Base-by-base conservation (phyloP, 2,113 vertebrate genomes). In the Cepphus grylle region DNA sequence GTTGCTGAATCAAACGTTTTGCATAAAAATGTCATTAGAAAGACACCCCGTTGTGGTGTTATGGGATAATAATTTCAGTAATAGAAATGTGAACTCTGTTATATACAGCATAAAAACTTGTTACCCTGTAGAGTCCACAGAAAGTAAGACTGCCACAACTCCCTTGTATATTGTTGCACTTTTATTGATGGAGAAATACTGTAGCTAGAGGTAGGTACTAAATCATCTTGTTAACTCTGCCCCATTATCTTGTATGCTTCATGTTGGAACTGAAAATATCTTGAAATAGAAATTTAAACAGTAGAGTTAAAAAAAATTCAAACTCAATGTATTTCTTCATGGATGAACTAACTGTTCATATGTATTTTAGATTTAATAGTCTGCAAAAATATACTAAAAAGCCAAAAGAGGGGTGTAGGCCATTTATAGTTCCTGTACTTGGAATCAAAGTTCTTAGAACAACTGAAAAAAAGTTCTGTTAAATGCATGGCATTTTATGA, bases 241-340 rank as follows among this genome's bases (percentile, higher is more conserved):
- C 52, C 56, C 79, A 90, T 97, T 97, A 94, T 97, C 95, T 97
- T 93, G 67, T 85, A 93, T 11, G 71, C 34, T 95, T 97, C 77
- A 91, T 53, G 29, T 55, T 90, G 81, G 76, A 96, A 96, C 36
- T 88, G 69, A 93, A 98, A 96, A 97, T 94, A 65, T 42, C 36
- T 96, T 95, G 45, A 96, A 96, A 97, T 86, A 93, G 32, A 91
- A 95, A 97, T 97, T 95, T 96, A 97, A 95, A 86, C 27, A 81
- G 27, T 76, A 80, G 12, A 55, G 84, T 97, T 96, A 96, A 97
- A 98, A 97, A 97, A 96, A 50, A 78, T 97, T 96, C 83, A 96
- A 95, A 96, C 53, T 97, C 66, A 83, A 55, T 93, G 74, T 66
- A 15, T 84, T 97, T 97, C 92, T 95, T 97, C 96, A 97, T 97